Evolutionary conservation across 2,797 vertebrate genomes (phyloP).

Genomic region (Meriones psammophilus): DNA sequence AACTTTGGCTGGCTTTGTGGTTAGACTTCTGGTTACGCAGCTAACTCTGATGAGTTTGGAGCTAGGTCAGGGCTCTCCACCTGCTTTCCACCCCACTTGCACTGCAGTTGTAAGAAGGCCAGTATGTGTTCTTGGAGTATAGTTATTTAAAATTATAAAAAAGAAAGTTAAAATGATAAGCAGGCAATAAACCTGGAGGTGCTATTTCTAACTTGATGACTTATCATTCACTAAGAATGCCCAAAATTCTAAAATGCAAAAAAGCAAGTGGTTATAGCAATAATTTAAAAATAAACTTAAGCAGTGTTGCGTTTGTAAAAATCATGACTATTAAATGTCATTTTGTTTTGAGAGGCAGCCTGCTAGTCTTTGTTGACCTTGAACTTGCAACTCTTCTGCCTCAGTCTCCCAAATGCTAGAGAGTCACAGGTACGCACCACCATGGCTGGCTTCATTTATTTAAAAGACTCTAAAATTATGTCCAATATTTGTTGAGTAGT

Average conservation of each 20-base stretch:
- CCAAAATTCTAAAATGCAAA: conserved; percentile 28
- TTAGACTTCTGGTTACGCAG: not conserved
- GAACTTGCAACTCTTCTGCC: not conserved
- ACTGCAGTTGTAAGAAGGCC: not conserved
- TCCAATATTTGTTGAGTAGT: conserved; percentile 30
- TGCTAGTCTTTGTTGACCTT: not conserved
- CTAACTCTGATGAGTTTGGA: conserved; percentile 27
- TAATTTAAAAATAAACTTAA: conserved; percentile 34
- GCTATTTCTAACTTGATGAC: conserved; percentile 61
- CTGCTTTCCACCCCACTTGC: not conserved
- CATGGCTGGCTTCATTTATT: not conserved
- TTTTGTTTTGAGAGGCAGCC: not conserved
- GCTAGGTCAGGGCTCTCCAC: not conserved
- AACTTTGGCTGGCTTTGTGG: not conserved
- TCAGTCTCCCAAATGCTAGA: not conserved
- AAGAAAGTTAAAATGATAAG: not conserved
- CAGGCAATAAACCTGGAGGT: not conserved
- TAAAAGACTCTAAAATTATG: conserved; percentile 25
- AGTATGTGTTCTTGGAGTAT: not conserved
- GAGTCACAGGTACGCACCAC: not conserved
- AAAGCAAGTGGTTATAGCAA: not conserved
- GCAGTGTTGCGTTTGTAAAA: conserved; percentile 12
- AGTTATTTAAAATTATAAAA: not conserved
- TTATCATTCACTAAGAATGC: conserved; percentile 63
- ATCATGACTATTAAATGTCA: not conserved